phyloP scores from a whole-genome alignment of 2,113 vertebrate genomes.

The Lepisosteus oculatus region DNA sequence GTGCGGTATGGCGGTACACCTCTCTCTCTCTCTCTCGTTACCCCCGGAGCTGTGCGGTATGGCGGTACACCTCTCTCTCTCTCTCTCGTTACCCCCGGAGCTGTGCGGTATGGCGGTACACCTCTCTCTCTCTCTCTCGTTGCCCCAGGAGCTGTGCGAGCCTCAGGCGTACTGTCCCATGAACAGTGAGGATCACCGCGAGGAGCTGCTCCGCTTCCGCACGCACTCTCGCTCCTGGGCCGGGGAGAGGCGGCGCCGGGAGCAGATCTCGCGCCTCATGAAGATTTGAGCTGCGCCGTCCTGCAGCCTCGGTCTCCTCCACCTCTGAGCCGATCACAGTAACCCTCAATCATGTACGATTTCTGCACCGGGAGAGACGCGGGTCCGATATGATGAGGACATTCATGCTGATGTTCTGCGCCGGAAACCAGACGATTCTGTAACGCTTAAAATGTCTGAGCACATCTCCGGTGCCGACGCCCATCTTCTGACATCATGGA shows the following conservation, averaged over 20 bases:
- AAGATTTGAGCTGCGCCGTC: conserved; percentile 26
- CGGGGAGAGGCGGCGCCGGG: conserved; percentile 38
- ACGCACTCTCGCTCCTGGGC: conserved; percentile 46
- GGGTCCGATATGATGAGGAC: too few relatives aligned
- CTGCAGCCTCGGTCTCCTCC: background rate
- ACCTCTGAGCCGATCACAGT: background rate
- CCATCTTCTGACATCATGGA: too few relatives aligned
- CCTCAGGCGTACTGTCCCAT: conserved; percentile 62
- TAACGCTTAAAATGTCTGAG: too few relatives aligned
- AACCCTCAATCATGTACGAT: background rate
- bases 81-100: background rate
- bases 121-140: background rate
- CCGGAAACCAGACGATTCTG: too few relatives aligned
- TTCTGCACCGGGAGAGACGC: too few relatives aligned
- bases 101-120: background rate
- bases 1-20: too few relatives aligned
- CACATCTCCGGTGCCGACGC: too few relatives aligned
- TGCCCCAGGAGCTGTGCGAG: conserved; percentile 57
- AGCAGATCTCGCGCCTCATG: conserved; percentile 40
- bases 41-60: background rate
- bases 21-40: too few relatives aligned
- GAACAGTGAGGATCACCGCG: conserved; percentile 60
- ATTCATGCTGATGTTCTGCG: too few relatives aligned
- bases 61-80: background rate
- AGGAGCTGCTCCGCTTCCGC: conserved; percentile 56